A percentile compares a stretch with the other conserved stretches of the same genome.
Conservation (phyloP, 1,140 invertebrate genomes). For the Drosophila truncata region DNA sequence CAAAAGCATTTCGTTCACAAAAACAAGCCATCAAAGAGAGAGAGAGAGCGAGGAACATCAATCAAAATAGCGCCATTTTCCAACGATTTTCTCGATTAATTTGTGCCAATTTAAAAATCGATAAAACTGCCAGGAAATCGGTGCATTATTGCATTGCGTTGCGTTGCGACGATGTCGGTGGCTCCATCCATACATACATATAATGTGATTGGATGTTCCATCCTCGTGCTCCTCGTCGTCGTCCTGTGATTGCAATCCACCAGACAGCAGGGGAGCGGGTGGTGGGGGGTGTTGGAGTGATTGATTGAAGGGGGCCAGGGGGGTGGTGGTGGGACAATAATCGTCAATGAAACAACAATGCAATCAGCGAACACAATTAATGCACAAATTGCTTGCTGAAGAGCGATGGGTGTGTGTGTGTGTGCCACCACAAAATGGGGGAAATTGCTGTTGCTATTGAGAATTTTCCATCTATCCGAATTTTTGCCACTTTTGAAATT, state of each 20-base stretch:
- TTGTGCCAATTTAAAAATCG: slow-evolving; percentile 71
- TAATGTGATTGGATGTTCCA: slow-evolving; percentile 32
- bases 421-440: slow-evolving; percentile 14
- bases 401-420: slow-evolving; percentile 51
- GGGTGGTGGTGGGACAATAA: slow-evolving; percentile 12
- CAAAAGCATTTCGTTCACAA: not conserved
- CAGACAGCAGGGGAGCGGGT: slow-evolving; percentile 5
- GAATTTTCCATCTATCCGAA: not conserved
- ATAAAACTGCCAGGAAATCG: slow-evolving; percentile 50
- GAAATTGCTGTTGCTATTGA: slow-evolving; percentile 20
- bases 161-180: slow-evolving; percentile 7
- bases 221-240: not conserved
- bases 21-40: not conserved
- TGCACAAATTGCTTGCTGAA: slow-evolving; percentile 71
- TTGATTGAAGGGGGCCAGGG: slow-evolving; percentile 13
- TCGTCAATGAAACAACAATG: slow-evolving; percentile 61
- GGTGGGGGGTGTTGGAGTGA: slow-evolving; percentile 3
- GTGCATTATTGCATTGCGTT: slow-evolving; percentile 2
- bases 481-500: slow-evolving; percentile 12
- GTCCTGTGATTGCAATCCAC: slow-evolving; percentile 8
- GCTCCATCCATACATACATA: not conserved
- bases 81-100: slow-evolving; percentile 49
- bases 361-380: slow-evolving; percentile 75
- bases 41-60: not conserved
- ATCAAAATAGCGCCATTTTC: slow-evolving; percentile 1